A percentile compares a stretch with the other conserved stretches of the same genome.
These are phyloP conservation scores for Hepsetus odoe DNA, from an alignment of 2,113 vertebrate genomes.

Conservation along the genomic window DNA sequence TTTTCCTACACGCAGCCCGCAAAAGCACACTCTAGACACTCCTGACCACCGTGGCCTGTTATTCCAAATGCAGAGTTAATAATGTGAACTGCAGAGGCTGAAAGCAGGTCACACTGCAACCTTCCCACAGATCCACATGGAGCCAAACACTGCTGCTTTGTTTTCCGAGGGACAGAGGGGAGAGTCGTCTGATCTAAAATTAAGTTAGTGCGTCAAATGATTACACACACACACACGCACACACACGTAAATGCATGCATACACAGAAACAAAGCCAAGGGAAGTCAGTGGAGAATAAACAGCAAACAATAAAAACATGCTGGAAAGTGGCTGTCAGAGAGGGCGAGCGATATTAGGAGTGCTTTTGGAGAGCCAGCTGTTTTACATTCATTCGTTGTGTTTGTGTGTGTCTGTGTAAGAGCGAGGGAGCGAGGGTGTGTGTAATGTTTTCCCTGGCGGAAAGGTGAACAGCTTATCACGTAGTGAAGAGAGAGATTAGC, in stretches of 20 bases:
- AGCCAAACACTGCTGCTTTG: conserved; percentile 6
- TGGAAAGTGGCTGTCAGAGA: conserved; percentile 36
- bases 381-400: conserved; percentile 40
- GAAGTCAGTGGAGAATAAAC: conserved; percentile 2
- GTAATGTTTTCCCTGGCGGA: conserved; percentile 41
- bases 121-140: no score
- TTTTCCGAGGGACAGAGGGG: background rate
- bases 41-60: background rate
- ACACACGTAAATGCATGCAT: background rate
- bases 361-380: conserved; percentile 33
- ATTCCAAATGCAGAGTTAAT: background rate
- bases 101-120: no score
- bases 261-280: background rate
- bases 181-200: conserved; percentile 17
- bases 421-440: conserved; percentile 31
- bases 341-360: conserved; percentile 7
- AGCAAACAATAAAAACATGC: conserved; percentile 10
- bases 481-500: conserved; percentile 55
- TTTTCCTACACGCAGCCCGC: background rate
- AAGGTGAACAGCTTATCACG: conserved; percentile 55
- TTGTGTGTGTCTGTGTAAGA: conserved; percentile 28
- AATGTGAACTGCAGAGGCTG: background rate
- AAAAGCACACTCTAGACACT: background rate
- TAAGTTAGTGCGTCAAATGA: conserved; percentile 34
- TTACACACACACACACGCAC: conserved; percentile 9